Evolutionary conservation across 2,888 invertebrate genomes (phyloP), one percentile per base, ranked within the genome.

Genomic region (Drosophila kanekoi): DNA sequence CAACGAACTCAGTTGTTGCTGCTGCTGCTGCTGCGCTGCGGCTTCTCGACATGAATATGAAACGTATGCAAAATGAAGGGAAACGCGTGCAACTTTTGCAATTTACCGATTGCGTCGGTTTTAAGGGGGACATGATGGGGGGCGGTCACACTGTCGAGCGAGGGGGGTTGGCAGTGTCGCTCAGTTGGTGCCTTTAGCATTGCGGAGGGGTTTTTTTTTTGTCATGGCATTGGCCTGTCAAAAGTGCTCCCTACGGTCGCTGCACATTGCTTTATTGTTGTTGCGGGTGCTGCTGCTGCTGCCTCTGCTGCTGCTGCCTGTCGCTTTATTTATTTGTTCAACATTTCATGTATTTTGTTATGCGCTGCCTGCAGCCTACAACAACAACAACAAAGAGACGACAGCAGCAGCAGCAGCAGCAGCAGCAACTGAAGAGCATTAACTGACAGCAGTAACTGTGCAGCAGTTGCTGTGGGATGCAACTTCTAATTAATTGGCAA

Each of bases 61-160:
- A 83, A 79, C 86, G 88, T 79, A 85, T 82, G 82, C 79, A 87
- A 82, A 87, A 87, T 72, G 79, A 82, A 66, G 82, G 82, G 86
- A 86, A 86, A 86, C 77, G 83, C 83, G 86, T 69, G 75, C 79
- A 81, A 79, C 68, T 81, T 81, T 83, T 88, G 88, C 83, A 88
- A 86, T 86, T 88, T 86, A 74, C 87, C 74, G 77, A 87, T 79
- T 78, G 79, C 43, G 79, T 60, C 48, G 53, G 20, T 33, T 14
- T 37, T 45, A 18, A 40, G 11, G 38, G 23, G 54, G 57, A 57
- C 18, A 45, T 40, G 68, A 60, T 28, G 53, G 62, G 62, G 2
- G 18, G 52, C 45, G 38, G 51, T n/a, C 20, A 35, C 35, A 13
- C 37, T 16, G 44, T 35, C 11, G 43, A 8, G 23, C 11, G 43